Conservation (phyloP, 2,113 vertebrate genomes). For the Malurus cyaneus region DNA sequence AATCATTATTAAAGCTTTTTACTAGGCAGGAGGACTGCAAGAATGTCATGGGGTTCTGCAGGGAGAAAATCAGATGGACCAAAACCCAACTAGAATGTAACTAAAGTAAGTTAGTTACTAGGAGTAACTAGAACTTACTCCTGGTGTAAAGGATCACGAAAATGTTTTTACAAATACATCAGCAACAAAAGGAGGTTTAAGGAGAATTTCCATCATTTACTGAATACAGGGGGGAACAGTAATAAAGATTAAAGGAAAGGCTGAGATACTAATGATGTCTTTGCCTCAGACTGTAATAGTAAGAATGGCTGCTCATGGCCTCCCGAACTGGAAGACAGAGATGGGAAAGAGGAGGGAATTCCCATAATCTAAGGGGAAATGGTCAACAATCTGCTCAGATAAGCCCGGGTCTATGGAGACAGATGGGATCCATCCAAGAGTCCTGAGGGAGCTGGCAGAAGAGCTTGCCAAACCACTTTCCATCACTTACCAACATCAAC, state of each 20-base stretch:
- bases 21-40: not conserved
- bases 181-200: not conserved
- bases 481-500: not conserved
- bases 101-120: too few relatives aligned
- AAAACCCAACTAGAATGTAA: not conserved
- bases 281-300: not conserved
- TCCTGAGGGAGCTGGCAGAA: not conserved
- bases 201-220: not conserved
- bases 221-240: not conserved
- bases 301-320: not conserved
- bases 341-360: not conserved
- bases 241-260: not conserved
- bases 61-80: not conserved
- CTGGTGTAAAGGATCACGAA: not conserved
- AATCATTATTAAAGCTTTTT: not conserved
- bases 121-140: not conserved
- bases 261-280: not conserved
- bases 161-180: not conserved
- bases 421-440: not conserved
- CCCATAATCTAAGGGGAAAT: not conserved
- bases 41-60: not conserved
- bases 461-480: not conserved
- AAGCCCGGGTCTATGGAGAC: accelerated
- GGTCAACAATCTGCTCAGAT: not conserved
- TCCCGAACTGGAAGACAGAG: not conserved